A percentile compares a stretch with the other conserved stretches of the same genome.
Conservation (phyloP, 2,113 vertebrate species). For the Lasiurus borealis region DNA sequence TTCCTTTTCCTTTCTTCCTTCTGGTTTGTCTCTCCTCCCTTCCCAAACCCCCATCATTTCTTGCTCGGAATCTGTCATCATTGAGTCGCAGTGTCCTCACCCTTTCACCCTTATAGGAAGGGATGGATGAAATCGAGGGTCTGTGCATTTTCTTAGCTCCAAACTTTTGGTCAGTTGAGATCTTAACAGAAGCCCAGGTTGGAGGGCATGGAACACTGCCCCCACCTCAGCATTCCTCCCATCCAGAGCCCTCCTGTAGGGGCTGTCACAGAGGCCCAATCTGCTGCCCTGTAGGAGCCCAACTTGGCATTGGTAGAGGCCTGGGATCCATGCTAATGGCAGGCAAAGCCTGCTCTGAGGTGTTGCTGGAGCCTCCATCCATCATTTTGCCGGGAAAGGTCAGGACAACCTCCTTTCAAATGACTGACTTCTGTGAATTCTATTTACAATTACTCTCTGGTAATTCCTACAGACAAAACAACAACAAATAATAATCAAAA, state of each 20-base stretch:
- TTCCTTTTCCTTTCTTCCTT: too few species aligned
- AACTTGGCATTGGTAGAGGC: neutral
- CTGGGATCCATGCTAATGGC: neutral
- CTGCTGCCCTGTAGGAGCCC: neutral
- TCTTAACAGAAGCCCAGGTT: neutral
- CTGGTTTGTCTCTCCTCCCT: too few species aligned
- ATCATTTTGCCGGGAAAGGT: neutral
- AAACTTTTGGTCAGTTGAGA: neutral
- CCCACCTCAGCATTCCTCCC: neutral
- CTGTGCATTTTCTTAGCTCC: neutral
- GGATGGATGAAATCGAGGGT: neutral
- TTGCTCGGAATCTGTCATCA: neutral
- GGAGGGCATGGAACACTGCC: accelerated
- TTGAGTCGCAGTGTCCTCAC: too few species aligned
- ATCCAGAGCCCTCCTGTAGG: neutral
- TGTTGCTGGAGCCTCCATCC: neutral
- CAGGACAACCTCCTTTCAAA: conserved; percentile 21
- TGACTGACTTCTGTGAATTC: neutral
- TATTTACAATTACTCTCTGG: neutral
- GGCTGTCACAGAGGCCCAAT: neutral
- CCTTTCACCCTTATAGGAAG: neutral
- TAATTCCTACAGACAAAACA: conserved; percentile 52
- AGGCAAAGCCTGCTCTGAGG: neutral
- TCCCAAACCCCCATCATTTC: neutral
- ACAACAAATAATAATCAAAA: conserved; percentile 57